Conservation (phyloP, 2,888 invertebrate genomes). For the Drosophila nr. medialis region DNA sequence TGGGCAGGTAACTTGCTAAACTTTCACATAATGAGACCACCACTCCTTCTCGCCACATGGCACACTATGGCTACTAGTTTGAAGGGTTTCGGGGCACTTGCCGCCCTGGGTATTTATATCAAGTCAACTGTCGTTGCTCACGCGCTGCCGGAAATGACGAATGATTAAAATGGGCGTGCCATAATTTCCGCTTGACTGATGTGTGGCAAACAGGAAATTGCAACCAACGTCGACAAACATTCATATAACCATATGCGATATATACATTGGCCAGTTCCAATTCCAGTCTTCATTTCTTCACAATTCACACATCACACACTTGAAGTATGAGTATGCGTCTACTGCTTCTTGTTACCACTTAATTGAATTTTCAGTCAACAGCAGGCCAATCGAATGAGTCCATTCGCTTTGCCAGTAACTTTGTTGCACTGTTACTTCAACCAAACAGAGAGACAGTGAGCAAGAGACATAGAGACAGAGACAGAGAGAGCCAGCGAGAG, state of each 20-base stretch:
- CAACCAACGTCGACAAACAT: slow-evolving; percentile 44
- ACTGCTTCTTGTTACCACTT: slow-evolving; percentile 16
- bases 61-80: slow-evolving; percentile 15
- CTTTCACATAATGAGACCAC: slow-evolving; percentile 40
- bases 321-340: slow-evolving; percentile 8
- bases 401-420: slow-evolving; percentile 6
- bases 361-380: slow-evolving; percentile 43
- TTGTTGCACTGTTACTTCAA: slow-evolving; percentile 8
- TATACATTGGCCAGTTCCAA: slow-evolving; percentile 36
- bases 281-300: slow-evolving; percentile 20
- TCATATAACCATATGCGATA: slow-evolving; percentile 24
- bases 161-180: slow-evolving; percentile 79
- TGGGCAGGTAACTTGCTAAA: slow-evolving; percentile 41
- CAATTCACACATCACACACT: slow-evolving; percentile 26
- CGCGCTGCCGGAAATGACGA: slow-evolving; percentile 64
- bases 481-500: not conserved
- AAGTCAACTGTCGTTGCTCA: slow-evolving; percentile 33
- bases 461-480: not conserved
- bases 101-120: slow-evolving; percentile 52
- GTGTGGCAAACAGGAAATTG: slow-evolving; percentile 72
- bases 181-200: slow-evolving; percentile 68
- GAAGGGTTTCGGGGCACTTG: slow-evolving; percentile 8
- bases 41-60: not conserved
- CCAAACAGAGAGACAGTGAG: not conserved
- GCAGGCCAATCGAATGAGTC: slow-evolving; percentile 31